Evolutionary conservation across 2,888 invertebrate species (phyloP), one percentile per base, ranked within the genome.

Genomic region (Crematogaster levior): DNA sequence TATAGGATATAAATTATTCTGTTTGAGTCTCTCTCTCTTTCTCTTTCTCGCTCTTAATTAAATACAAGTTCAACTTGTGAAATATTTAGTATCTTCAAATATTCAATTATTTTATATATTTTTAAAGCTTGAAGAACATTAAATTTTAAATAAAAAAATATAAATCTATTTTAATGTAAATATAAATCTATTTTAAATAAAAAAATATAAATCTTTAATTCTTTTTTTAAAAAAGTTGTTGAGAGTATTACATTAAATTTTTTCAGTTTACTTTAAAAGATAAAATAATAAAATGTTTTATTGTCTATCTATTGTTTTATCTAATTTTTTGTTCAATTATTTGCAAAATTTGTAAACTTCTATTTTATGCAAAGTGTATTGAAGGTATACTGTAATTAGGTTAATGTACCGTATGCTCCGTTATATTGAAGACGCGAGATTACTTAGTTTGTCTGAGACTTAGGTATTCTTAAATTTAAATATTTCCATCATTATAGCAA

Each of bases 391-490:
- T 27, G 82, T 86, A 82, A 81, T 84, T 77, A 72, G 86, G 40
- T 81, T 86, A 86, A 86, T 68, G 86, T 77, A 75, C 18, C 53
- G 40, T 51, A 48, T 56, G 73, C 73, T n/a, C 56, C 27, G 53
- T 77, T 73, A 53, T 30, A 43, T 48, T 70, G 72, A 84, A 43
- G 73, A 82, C 61, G 63, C 68, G 73, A 37, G 65, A 68, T 81
- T 75, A 51, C 63, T 66, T 53, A 80, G 75, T 40, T 73, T 48
- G 12, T 40, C 27, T 5, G 27, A 63, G 75, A 40, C 63, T 51
- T 75, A 60, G 43, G 2, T 24, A 75, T 63, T 63, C 37, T 75
- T 63, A 51, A 51, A 75, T 63, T 75, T 75, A 37, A 40, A 40
- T 53, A 75, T 75, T 27, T 15, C 27, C 63, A n/a, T 48, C 40